These are phyloP conservation scores for Mythimna lalbum DNA, from an alignment of 2,888 invertebrate species.

Conservation along the genomic window DNA sequence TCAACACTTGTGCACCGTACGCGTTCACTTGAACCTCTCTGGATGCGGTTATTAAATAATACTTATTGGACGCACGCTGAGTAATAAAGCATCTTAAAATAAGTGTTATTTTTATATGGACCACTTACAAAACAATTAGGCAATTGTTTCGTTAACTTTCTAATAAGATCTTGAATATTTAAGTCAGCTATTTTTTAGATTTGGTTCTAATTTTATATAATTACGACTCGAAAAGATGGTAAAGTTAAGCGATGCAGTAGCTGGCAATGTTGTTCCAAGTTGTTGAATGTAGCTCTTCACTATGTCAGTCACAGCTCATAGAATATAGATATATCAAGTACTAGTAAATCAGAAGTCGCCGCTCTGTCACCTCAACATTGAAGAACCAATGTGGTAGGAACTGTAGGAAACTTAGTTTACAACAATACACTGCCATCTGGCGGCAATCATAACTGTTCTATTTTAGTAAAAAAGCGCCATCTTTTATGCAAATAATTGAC, in stretches of 20 bases:
- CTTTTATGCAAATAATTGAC: neutral
- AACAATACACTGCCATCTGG: constrained; percentile 1
- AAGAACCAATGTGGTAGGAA: too few species aligned
- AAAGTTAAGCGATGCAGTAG: neutral
- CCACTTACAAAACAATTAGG: constrained; percentile 28
- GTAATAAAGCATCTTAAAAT: constrained; percentile 17
- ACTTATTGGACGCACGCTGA: constrained; percentile 16
- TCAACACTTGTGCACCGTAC: constrained; percentile 25
- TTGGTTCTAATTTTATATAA: too few species aligned
- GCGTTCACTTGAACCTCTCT: constrained; percentile 33
- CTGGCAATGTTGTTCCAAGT: neutral
- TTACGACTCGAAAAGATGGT: neutral
- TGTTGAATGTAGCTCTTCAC: too few species aligned
- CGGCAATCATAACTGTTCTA: accelerated
- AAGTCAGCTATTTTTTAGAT: neutral
- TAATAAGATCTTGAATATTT: neutral
- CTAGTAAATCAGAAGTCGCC: too few species aligned
- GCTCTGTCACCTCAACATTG: too few species aligned
- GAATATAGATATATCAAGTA: too few species aligned
- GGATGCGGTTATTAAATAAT: constrained; percentile 55
- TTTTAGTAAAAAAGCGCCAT: constrained; percentile 7
- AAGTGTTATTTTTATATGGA: constrained; percentile 38
- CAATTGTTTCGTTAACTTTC: constrained; percentile 24
- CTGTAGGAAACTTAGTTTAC: too few species aligned
- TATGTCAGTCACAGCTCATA: too few species aligned